Evolutionary conservation across 2,113 vertebrate genomes (phyloP).

Genomic region (Sander vitreus): DNA sequence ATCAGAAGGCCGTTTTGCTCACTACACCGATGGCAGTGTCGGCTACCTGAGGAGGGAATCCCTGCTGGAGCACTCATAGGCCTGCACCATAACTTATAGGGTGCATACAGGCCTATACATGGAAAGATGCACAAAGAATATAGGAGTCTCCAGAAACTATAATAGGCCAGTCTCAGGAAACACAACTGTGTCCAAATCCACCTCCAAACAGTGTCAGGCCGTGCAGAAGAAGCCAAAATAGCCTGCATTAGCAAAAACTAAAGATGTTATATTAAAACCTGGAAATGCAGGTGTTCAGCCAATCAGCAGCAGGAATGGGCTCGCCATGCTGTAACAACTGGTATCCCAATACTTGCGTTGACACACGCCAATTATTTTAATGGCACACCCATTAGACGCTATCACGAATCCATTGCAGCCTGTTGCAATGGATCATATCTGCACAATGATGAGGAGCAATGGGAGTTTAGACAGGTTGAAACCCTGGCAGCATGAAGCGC

Average conservation of each 20-base stretch:
- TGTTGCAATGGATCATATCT: conserved; percentile 49
- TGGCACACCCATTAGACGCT: conserved; percentile 69
- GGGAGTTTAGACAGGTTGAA: conserved; percentile 19
- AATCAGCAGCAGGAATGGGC: conserved; percentile 34
- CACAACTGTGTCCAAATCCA: background rate
- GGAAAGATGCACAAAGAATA: background rate
- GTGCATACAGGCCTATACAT: background rate
- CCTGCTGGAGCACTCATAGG: conserved; percentile 58
- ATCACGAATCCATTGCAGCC: conserved; percentile 64
- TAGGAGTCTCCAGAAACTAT: background rate
- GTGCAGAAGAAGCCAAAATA: background rate
- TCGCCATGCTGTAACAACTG: conserved; percentile 24
- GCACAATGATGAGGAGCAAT: conserved; percentile 12
- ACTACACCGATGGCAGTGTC: conserved; percentile 35
- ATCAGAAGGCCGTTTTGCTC: conserved; percentile 61
- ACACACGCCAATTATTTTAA: conserved; percentile 57
- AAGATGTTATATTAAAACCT: background rate
- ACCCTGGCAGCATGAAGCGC: conserved; percentile 2
- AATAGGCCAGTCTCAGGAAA: background rate
- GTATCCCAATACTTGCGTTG: conserved; percentile 34
- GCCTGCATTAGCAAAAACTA: background rate
- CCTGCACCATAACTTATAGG: conserved; percentile 34
- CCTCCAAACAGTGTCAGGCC: background rate
- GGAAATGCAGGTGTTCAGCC: conserved; percentile 49
- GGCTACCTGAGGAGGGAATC: conserved; percentile 69